Percentiles rank a stretch among this genome's conserved stretches.
These are phyloP conservation scores for Lophura nycthemera DNA, from an alignment of 2,113 vertebrate genomes.

Conservation along the genomic window DNA sequence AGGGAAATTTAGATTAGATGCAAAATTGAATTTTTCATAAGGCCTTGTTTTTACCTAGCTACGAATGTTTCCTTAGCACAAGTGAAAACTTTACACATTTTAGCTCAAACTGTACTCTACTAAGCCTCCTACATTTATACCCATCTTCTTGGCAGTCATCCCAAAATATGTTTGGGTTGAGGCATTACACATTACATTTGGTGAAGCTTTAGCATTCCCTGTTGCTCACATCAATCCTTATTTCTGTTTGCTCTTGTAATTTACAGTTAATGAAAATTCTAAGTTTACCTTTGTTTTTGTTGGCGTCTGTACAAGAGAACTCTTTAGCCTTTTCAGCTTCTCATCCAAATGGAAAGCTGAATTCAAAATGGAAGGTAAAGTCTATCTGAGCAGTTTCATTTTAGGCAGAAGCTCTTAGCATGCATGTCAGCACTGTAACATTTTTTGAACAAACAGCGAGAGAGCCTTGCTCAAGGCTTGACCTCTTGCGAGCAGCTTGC, in stretches of 20 bases:
- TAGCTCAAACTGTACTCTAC: constrained; percentile 68
- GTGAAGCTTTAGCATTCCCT: constrained; percentile 73
- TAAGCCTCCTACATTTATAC: constrained; percentile 60
- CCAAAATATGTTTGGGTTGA: constrained; percentile 72
- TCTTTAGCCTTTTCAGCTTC: constrained; percentile 64
- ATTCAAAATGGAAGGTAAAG: constrained; percentile 45
- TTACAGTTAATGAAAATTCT: constrained; percentile 78
- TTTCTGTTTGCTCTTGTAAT: constrained; percentile 75
- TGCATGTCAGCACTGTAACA: constrained; percentile 23
- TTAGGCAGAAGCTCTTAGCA: constrained; percentile 16
- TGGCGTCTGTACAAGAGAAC: constrained; percentile 57
- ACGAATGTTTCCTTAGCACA: constrained; percentile 64
- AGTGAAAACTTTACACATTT: constrained; percentile 72
- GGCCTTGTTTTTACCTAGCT: constrained; percentile 69
- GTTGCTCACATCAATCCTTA: constrained; percentile 68
- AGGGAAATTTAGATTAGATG: constrained; percentile 64
- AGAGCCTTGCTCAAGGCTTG: constrained; percentile 44
- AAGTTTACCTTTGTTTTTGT: constrained; percentile 77
- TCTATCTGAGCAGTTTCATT: constrained; percentile 55
- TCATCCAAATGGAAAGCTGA: constrained; percentile 53
- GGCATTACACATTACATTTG: constrained; percentile 70
- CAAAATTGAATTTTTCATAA: constrained; percentile 65
- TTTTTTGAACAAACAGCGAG: constrained; percentile 44
- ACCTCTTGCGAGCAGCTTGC: background rate
- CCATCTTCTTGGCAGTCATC: constrained; percentile 69